A percentile compares a stretch with the other conserved stretches of the same genome.
These are phyloP conservation scores for Micropoecilia bifurca DNA, from an alignment of 2,797 vertebrate species.

Conservation along the genomic window DNA sequence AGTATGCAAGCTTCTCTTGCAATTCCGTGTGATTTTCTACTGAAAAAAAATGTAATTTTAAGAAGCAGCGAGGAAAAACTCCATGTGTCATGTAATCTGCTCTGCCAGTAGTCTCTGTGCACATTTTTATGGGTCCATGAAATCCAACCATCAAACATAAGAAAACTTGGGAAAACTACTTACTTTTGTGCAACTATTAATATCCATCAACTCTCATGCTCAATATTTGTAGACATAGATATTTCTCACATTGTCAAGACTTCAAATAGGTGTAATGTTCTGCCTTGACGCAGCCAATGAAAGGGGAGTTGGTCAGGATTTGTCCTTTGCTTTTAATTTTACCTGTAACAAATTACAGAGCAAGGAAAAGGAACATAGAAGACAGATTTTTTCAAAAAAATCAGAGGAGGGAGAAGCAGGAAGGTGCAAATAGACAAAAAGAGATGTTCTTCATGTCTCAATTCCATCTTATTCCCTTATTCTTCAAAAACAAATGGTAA, in stretches of 20 bases:
- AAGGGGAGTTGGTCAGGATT: background rate
- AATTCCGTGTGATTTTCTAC: background rate
- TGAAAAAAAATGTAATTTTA: background rate
- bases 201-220: background rate
- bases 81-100: background rate
- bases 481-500: conserved; percentile 42
- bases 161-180: background rate
- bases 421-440: background rate
- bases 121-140: background rate
- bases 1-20: background rate
- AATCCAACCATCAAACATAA: background rate
- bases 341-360: background rate
- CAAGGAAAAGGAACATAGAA: background rate
- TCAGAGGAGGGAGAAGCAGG: background rate
- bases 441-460: conserved; percentile 19
- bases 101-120: background rate
- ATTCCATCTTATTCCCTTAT: conserved; percentile 28
- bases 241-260: background rate
- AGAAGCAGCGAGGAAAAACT: background rate
- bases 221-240: background rate
- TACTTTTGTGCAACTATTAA: background rate
- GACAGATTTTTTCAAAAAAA: background rate
- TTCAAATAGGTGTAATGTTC: background rate
- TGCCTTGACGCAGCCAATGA: background rate
- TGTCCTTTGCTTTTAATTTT: background rate